phyloP scores from a whole-genome alignment of 1,140 invertebrate species.

The Drosophila baimaii region DNA sequence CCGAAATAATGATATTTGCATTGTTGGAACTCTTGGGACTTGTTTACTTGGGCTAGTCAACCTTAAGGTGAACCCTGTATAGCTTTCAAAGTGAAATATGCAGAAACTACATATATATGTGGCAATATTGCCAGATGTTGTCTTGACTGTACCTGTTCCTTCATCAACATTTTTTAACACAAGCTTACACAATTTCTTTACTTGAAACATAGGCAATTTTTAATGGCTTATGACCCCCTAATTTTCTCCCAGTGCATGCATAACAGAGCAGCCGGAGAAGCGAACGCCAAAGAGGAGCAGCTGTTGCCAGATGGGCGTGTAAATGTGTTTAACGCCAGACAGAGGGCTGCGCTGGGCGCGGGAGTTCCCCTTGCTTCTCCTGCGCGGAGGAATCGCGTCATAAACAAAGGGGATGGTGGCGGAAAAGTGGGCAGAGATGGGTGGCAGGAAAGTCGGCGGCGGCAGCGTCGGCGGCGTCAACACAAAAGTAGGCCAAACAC shows the following conservation, averaged over 20 bases:
- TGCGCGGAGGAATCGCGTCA: constrained; percentile 26
- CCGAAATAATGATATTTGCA: not conserved
- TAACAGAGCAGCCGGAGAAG: constrained; percentile 46
- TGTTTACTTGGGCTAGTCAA: too few relatives aligned
- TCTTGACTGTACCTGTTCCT: too few relatives aligned
- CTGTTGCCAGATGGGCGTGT: constrained; percentile 76
- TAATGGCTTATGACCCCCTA: not conserved
- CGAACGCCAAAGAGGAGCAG: constrained; percentile 53
- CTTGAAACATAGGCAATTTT: not conserved
- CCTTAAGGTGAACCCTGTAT: too few relatives aligned
- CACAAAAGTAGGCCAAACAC: constrained; percentile 73
- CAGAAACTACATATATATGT: too few relatives aligned
- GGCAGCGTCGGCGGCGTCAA: constrained; percentile 25
- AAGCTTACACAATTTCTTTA: too few relatives aligned
- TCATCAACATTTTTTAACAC: too few relatives aligned
- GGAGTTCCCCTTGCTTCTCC: constrained; percentile 24
- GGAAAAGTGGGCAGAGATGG: constrained; percentile 7
- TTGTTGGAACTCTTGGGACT: too few relatives aligned
- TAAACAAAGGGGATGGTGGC: constrained; percentile 29
- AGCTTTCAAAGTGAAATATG: too few relatives aligned
- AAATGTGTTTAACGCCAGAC: constrained; percentile 50
- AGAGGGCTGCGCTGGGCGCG: constrained; percentile 34
- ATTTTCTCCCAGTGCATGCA: constrained; percentile 31
- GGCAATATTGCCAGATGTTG: too few relatives aligned
- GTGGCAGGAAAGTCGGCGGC: constrained; percentile 28